Evolutionary conservation across 2,797 vertebrate genomes (phyloP), one percentile per base, ranked within the genome.

Genomic region (Darevskia mixta): DNA sequence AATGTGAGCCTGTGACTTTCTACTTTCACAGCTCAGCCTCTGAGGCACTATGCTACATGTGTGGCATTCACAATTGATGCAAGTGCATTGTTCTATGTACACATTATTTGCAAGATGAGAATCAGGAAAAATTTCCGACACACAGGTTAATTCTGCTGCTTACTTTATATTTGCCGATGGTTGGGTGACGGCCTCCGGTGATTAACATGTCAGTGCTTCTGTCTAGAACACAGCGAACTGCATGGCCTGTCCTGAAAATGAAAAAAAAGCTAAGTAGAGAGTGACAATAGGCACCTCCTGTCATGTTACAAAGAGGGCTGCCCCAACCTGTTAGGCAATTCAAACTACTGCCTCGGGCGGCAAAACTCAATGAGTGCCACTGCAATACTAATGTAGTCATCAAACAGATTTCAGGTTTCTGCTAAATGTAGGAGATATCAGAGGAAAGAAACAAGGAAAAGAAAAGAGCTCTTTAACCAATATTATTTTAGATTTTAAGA

Each of bases 191-290:
- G 9, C 93, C 98, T 77, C 98, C 98, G 1, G 97, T 97, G 90
- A 98, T 98, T 94, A 98, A 88, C 98, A 98, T 99, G 93, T 99
- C 98, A 8, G 98, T 98, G 61, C 97, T 98, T 79, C 98, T 96
- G 87, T 98, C 98, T 92, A 99, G 96, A 89, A 98, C 93, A 89
- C 98, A 96, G 76, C 97, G 97, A 55, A 99, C 96, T 0, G 98
- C 94, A 11, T 81, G 96, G 83, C 92, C 95, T 4, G 97, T 98
- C 96, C 98, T 99, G 91, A 92, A 93, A 69, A 77, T 23, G 78
- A 27, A 73, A 4, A 84, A 49, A 41, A 3, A 11, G 38, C 8
- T 5, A 43, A n/a, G 11, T 45, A 67, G 11, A 82, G 1, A 61
- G 6, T 75, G 20, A 69, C 18, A 20, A 66, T 7, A 78, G 25